These are phyloP conservation scores for Physella acuta DNA, from an alignment of 1,140 invertebrate genomes.

Conservation along the genomic window DNA sequence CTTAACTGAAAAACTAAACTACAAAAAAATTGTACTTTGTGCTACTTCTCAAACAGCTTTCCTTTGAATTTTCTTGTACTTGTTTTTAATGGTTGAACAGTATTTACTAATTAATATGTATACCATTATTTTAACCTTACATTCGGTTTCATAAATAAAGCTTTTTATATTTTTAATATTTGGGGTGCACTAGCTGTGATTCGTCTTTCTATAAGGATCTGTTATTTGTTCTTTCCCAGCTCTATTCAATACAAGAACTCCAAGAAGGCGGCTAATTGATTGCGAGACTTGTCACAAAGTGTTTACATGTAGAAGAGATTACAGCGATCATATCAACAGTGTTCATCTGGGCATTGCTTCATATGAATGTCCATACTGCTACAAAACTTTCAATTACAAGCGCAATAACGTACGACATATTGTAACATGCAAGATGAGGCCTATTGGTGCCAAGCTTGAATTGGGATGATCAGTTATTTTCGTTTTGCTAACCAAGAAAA, in stretches of 20 bases:
- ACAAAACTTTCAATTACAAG: conserved; percentile 8
- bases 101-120: no score
- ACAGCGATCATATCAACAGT: conserved; percentile 16
- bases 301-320: conserved; percentile 7
- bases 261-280: not conserved
- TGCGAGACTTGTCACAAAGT: conserved; percentile 13
- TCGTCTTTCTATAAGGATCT: not conserved
- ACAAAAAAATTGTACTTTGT: no score
- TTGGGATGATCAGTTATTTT: not conserved
- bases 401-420: conserved; percentile 11
- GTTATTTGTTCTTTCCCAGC: conserved; percentile 16
- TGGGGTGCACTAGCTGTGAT: not conserved
- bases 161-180: not conserved
- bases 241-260: not conserved
- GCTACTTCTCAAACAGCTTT: no score
- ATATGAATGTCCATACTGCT: conserved; percentile 7
- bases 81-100: no score
- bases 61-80: no score
- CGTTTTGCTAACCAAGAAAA: no score
- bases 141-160: no score
- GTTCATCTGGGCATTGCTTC: conserved; percentile 12
- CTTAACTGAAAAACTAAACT: no score
- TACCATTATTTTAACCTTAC: no score
- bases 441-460: not conserved
- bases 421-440: conserved; percentile 5